These are phyloP conservation scores for Tenthredo scrophulariae DNA, from an alignment of 2,888 invertebrate genomes.

Conservation along the genomic window DNA sequence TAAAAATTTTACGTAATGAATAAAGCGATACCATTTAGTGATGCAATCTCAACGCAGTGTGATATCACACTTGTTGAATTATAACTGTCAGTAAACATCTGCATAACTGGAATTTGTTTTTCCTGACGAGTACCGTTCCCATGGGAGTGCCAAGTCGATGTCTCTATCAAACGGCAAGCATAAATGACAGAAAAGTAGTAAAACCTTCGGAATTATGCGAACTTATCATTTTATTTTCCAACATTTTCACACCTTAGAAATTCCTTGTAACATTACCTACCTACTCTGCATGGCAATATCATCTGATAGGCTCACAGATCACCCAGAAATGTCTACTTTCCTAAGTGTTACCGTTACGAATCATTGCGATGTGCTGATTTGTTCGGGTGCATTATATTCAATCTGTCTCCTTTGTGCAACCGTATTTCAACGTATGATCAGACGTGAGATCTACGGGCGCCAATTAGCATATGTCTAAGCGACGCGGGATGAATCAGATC, in stretches of 20 bases:
- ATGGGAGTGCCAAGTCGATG: background rate
- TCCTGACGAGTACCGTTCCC: background rate
- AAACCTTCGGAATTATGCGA: background rate
- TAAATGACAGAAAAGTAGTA: background rate
- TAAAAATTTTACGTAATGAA: slow-evolving; percentile 6
- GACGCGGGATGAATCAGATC: background rate
- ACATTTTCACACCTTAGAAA: background rate
- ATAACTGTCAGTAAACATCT: slow-evolving; percentile 33
- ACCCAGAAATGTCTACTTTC: background rate
- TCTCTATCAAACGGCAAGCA: background rate
- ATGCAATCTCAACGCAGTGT: slow-evolving; percentile 23
- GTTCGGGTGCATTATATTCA: background rate
- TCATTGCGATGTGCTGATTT: background rate
- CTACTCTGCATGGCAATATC: background rate
- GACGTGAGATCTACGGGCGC: background rate
- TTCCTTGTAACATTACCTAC: background rate
- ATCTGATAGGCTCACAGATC: background rate
- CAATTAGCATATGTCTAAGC: background rate
- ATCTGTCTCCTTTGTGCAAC: background rate
- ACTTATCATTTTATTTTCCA: background rate
- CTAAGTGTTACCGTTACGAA: background rate
- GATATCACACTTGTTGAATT: slow-evolving; percentile 28
- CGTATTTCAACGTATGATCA: background rate
- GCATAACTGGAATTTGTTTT: slow-evolving; percentile 31
- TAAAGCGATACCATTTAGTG: background rate